Percentiles rank a stretch among this genome's conserved stretches.
These are phyloP conservation scores for Lasioglossum oenotherae DNA, from an alignment of 2,888 invertebrate genomes.

Conservation along the genomic window DNA sequence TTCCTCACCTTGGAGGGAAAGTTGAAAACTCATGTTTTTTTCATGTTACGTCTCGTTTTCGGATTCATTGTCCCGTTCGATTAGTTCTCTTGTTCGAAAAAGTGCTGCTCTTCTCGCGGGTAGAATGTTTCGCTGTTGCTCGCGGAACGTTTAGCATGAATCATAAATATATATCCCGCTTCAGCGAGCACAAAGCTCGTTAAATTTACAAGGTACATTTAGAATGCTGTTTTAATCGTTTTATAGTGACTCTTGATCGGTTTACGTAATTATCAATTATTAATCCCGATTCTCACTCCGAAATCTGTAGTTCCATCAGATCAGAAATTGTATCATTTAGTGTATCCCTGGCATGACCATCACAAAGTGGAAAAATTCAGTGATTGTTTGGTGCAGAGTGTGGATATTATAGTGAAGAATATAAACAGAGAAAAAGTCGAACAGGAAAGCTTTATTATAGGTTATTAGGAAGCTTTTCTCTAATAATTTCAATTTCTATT, in stretches of 20 bases:
- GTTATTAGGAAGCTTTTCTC: neutral
- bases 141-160: neutral
- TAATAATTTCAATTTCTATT: neutral
- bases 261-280: neutral
- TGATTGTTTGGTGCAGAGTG: neutral
- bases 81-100: too few relatives aligned
- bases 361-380: neutral
- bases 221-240: neutral
- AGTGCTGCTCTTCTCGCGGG: neutral
- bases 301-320: neutral
- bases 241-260: neutral
- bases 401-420: neutral
- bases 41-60: neutral
- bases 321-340: neutral
- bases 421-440: neutral
- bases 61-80: neutral
- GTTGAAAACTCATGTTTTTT: neutral
- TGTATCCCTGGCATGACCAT: neutral
- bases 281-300: neutral
- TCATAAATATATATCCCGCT: neutral
- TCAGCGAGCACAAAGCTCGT: neutral
- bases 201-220: neutral
- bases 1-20: neutral
- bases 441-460: neutral
- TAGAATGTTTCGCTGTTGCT: neutral